Percentiles rank a stretch among this genome's conserved stretches.
These are phyloP conservation scores for Rhinolophus ferrumequinum DNA, from an alignment of 2,113 vertebrate species.

Conservation along the genomic window DNA sequence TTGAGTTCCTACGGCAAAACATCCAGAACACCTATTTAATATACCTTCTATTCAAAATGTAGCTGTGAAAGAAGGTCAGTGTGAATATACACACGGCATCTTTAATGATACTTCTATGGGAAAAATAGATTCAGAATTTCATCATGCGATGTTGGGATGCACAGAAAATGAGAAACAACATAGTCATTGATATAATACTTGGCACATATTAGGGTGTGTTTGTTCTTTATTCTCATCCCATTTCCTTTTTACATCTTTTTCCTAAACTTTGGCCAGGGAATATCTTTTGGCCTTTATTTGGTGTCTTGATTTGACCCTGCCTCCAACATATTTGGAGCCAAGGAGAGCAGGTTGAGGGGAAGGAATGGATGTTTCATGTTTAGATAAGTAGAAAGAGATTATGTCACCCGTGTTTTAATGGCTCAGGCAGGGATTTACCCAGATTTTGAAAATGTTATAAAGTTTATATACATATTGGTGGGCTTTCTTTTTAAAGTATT, in stretches of 20 bases:
- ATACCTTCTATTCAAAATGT: neutral
- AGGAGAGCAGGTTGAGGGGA: neutral
- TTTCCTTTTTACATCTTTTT: neutral
- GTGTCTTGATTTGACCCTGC: neutral
- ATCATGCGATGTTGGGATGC: neutral
- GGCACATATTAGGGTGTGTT: neutral
- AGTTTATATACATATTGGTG: neutral
- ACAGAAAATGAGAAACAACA: neutral
- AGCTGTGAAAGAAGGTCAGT: neutral
- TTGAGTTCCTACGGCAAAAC: neutral
- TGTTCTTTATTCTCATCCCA: neutral
- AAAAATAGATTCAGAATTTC: constrained; percentile 2
- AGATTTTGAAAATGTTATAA: neutral
- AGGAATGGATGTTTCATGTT: neutral
- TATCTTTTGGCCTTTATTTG: neutral
- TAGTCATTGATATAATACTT: neutral
- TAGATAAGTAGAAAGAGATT: neutral
- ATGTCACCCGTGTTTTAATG: neutral
- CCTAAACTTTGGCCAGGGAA: neutral
- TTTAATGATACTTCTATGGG: neutral
- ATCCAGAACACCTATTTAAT: neutral
- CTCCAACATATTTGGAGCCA: neutral
- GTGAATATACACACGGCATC: neutral
- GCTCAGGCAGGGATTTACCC: neutral
- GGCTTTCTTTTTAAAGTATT: neutral